Conservation (phyloP, 2,797 vertebrate species). For the Intellagama lesueurii region DNA sequence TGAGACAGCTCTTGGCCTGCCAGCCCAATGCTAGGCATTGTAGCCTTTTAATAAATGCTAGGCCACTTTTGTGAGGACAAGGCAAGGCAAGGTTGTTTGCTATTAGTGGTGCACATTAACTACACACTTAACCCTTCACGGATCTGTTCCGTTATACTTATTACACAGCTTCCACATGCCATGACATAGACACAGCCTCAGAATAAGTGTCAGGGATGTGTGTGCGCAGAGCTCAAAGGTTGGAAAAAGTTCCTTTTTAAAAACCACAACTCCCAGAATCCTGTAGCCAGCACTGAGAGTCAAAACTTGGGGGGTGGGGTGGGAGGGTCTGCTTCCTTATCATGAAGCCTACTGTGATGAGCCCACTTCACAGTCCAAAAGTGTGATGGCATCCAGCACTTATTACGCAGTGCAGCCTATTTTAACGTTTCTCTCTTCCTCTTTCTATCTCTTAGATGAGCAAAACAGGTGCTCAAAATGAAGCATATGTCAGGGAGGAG, state of each 20-base stretch:
- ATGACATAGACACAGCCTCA: not conserved
- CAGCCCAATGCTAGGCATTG: not conserved
- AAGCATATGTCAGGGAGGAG: slow-evolving; percentile 59
- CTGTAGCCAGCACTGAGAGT: not conserved
- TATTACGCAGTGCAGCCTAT: not conserved
- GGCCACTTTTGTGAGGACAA: not conserved
- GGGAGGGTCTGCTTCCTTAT: not conserved
- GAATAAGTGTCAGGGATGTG: too few species aligned
- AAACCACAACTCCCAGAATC: not conserved
- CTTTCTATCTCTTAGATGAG: slow-evolving; percentile 2
- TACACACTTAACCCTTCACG: not conserved
- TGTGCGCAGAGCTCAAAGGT: not conserved
- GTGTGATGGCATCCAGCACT: not conserved
- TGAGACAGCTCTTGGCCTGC: not conserved
- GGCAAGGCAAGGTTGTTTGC: too few species aligned
- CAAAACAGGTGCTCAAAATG: rapidly evolving
- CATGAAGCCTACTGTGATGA: not conserved
- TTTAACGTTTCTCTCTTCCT: not conserved
- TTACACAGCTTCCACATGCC: too few species aligned
- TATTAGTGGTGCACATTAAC: too few species aligned
- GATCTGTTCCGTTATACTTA: not conserved
- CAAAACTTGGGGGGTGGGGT: too few species aligned
- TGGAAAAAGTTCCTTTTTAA: not conserved
- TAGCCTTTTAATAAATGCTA: not conserved
- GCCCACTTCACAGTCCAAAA: not conserved